Evolutionary conservation across 2,797 vertebrate genomes (phyloP).

Genomic region (Acipenser transmontanus): DNA sequence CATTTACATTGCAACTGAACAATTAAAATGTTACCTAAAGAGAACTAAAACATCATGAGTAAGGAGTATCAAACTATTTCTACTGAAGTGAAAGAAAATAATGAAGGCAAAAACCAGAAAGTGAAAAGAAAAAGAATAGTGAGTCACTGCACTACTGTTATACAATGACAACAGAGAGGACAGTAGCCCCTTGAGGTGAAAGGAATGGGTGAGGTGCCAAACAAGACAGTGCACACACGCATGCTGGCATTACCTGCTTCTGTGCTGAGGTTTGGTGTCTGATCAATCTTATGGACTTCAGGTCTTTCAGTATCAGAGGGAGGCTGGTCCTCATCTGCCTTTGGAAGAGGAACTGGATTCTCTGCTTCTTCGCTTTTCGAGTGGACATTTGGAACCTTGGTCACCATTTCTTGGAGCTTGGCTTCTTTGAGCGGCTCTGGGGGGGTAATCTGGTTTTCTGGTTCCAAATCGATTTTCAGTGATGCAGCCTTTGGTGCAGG

Average conservation of each 20-base stretch:
- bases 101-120: slow-evolving; percentile 23
- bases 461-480: slow-evolving; percentile 53
- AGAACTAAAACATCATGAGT: too few relatives aligned
- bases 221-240: not conserved
- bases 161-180: slow-evolving; percentile 25
- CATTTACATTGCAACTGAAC: not conserved
- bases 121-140: slow-evolving; percentile 11
- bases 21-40: not conserved
- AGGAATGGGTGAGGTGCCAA: slow-evolving; percentile 25
- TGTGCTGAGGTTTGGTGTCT: slow-evolving; percentile 49
- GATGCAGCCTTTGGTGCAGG: slow-evolving; percentile 30
- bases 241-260: slow-evolving; percentile 54
- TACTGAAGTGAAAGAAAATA: too few relatives aligned
- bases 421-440: not conserved
- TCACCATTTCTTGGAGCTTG: slow-evolving; percentile 34
- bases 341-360: slow-evolving; percentile 20
- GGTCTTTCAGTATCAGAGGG: slow-evolving; percentile 21
- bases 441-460: slow-evolving; percentile 38
- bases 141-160: too few relatives aligned
- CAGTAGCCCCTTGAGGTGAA: slow-evolving; percentile 34
- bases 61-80: too few relatives aligned
- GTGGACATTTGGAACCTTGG: slow-evolving; percentile 20
- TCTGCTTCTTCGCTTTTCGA: slow-evolving; percentile 15
- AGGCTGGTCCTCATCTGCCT: slow-evolving; percentile 32
- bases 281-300: slow-evolving; percentile 35